Base-by-base conservation (phyloP, 2,888 invertebrate species). In the Seira musarum region DNA sequence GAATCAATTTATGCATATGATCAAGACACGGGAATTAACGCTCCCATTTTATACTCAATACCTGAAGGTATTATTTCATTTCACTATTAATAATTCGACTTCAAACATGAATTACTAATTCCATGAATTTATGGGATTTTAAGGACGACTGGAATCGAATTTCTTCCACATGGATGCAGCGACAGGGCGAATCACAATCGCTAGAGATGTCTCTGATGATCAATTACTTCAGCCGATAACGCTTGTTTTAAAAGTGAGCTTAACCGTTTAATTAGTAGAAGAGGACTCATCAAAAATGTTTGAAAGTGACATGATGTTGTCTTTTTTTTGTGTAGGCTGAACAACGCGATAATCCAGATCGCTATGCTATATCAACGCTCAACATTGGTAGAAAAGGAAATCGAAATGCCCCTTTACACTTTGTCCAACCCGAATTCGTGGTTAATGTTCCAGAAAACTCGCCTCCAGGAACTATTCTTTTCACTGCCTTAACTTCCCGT, bases 361-460 rank as follows among this genome's bases (percentile, higher is more conserved):
- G 96, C 71, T 96, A 96, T 88, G 95, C 96, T 0, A 90, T 97
- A 80, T 93, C 95, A 0, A 96, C 96, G 0, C 91, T 97, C 72
- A 92, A 94, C 15, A 90, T 96, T 49, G 90, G 91, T 0, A 89
- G 92, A 71, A 90, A 91, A 65, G 91, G 91, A 81, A 90, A 91
- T 19, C 90, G 90, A 61, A 90, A 91, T 82, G 84, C 89, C 85
- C 86, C 91, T 46, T 90, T 93, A 75, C 91, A 91, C 85, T 96
- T 96, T 90, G 89, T 93, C 17, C 93, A 94, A 84, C 91, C 92
- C 69, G 91, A 92, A 80, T 96, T 93, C 89, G 89, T 91, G 69
- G 92, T 94, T 80, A 92, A 91, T 25, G 93, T 94, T 21, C 91
- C 94, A 35, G 97, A 97, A 90, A 93, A 94, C 87, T 91, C 94